A percentile compares a stretch with the other conserved stretches of the same genome.
Conservation (phyloP, 2,888 invertebrate genomes). For the Chymomyza procnemis region DNA sequence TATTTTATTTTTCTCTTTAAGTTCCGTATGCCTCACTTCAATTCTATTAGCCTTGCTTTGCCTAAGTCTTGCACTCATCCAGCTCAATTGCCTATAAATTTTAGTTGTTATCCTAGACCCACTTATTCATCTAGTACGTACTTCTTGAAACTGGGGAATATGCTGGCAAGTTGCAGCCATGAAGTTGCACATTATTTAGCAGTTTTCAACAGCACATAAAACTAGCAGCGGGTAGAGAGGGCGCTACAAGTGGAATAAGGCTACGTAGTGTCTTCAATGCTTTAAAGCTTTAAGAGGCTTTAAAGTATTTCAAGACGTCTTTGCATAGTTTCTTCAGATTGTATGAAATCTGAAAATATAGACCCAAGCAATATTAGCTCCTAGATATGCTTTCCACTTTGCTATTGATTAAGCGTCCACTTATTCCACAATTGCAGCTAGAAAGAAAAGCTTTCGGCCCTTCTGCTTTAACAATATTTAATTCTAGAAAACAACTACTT, state of each 20-base stretch:
- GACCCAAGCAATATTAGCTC: no score
- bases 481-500: background rate
- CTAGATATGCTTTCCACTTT: no score
- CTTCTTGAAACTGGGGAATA: slow-evolving; percentile 3
- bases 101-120: slow-evolving; percentile 55
- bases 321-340: no score
- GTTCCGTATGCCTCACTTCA: slow-evolving; percentile 40
- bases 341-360: no score
- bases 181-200: slow-evolving; percentile 25
- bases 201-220: slow-evolving; percentile 31
- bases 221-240: slow-evolving; percentile 3
- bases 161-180: slow-evolving; percentile 10
- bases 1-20: slow-evolving; percentile 34
- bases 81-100: slow-evolving; percentile 64
- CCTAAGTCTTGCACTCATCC: background rate
- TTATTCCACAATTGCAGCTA: no score
- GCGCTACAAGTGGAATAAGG: background rate
- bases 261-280: background rate
- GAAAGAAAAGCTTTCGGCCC: no score
- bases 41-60: slow-evolving; percentile 49
- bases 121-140: slow-evolving; percentile 60
- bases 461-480: no score
- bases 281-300: background rate
- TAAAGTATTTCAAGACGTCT: no score
- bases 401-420: no score